These are phyloP conservation scores for Coleophora flavipennella DNA, from an alignment of 2,888 invertebrate genomes.

Conservation along the genomic window DNA sequence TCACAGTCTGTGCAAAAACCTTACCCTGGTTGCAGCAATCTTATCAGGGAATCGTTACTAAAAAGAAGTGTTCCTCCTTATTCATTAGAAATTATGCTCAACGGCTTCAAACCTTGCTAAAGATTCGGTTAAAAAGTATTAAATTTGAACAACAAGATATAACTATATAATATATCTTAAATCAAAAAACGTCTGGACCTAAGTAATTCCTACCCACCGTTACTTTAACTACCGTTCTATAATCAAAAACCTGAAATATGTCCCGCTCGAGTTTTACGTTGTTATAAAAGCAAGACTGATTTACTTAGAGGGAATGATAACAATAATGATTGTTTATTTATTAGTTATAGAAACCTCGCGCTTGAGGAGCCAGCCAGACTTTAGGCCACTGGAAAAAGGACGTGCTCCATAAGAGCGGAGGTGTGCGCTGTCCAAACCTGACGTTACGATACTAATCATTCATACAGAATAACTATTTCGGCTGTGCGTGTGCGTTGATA, in stretches of 20 bases:
- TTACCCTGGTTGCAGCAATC: not conserved
- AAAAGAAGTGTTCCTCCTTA: not conserved
- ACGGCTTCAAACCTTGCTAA: slow-evolving; percentile 2
- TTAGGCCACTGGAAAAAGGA: slow-evolving; percentile 11
- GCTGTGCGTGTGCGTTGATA: too few species aligned
- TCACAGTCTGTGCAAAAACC: not conserved
- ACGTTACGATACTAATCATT: too few species aligned
- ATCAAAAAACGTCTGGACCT: slow-evolving; percentile 4
- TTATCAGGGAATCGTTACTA: slow-evolving; percentile 1
- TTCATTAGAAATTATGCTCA: slow-evolving; percentile 1
- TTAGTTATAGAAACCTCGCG: slow-evolving; percentile 1
- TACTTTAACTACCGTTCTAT: not conserved
- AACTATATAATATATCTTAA: not conserved
- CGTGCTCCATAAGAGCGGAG: slow-evolving; percentile 7
- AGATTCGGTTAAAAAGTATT: not conserved
- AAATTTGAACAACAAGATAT: slow-evolving; percentile 2
- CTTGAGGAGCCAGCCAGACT: not conserved
- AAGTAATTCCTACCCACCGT: not conserved
- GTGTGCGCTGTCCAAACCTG: too few species aligned
- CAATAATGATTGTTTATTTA: not conserved
- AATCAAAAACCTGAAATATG: slow-evolving; percentile 4
- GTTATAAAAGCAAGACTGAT: slow-evolving; percentile 1
- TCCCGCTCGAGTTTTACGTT: not conserved
- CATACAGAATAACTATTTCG: too few species aligned
- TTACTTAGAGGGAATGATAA: too few species aligned